These are phyloP conservation scores for Drosophila subpulchrella DNA, from an alignment of 1,140 invertebrate species.

Conservation along the genomic window DNA sequence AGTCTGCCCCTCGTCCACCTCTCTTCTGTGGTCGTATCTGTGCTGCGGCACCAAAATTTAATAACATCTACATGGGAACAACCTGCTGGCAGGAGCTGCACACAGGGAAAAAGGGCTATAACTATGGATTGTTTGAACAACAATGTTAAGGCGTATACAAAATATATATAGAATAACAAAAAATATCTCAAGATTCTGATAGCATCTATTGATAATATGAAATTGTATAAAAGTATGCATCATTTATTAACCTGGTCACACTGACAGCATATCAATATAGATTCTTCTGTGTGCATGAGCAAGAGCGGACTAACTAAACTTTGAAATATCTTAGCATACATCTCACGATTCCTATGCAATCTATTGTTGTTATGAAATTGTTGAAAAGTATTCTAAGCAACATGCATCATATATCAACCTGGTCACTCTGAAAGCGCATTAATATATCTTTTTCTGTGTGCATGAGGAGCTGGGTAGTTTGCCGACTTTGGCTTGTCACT, in stretches of 20 bases:
- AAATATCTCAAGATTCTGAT: too few species aligned
- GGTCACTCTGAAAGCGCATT: constrained; percentile 1
- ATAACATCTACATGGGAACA: constrained; percentile 45
- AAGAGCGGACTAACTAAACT: too few species aligned
- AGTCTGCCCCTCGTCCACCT: constrained; percentile 4
- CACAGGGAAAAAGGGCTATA: background rate
- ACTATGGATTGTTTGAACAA: background rate
- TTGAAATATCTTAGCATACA: too few species aligned
- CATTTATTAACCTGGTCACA: too few species aligned
- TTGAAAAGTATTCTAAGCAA: background rate
- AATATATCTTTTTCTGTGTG: constrained; percentile 12
- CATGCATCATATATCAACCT: background rate
- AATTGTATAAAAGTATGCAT: too few species aligned
- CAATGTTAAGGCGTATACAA: too few species aligned
- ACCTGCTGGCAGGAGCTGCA: constrained; percentile 2
- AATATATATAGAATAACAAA: too few species aligned
- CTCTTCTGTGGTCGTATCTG: constrained; percentile 25
- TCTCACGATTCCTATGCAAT: too few species aligned
- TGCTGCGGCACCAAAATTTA: constrained; percentile 43
- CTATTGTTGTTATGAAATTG: background rate
- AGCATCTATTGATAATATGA: too few species aligned
- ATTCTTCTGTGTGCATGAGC: too few species aligned
- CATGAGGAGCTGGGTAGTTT: background rate
- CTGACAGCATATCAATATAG: too few species aligned
- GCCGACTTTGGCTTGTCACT: constrained; percentile 42